Base-by-base conservation (phyloP, 2,888 invertebrate genomes). In the Andrena bicolor region DNA sequence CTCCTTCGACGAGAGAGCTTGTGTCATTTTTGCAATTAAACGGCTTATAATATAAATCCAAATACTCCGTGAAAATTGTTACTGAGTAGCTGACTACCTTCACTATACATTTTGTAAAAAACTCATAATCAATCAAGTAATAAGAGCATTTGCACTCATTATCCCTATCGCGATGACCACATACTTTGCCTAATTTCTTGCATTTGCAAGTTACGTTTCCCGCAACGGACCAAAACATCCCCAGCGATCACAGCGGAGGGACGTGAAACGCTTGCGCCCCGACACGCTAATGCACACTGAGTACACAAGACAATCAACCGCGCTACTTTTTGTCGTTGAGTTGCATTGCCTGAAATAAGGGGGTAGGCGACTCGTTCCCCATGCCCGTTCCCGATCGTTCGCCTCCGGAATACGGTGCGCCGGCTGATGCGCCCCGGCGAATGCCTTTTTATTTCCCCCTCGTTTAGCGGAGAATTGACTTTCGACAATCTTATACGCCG, bases 401-500 rank as follows among this genome's bases (percentile, higher is more conserved):
- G 4, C 8, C n/a, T 10, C 72, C 63, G 64, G 68, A 69, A 68
- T 26, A 66, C 30, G 32, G 20, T 8, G 30, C 56, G 16, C n/a
- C 20, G 32, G 23, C 49, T 8, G 73, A 58, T 20, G 53, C 49
- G 48, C 20, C 63, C 41, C 41, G 41, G 41, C 41, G 56, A 58
- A 28, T 72, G 10, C 53, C 73, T 69, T 78, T 81, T 73, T 76
- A 72, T 78, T 73, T 63, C 49, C 20, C 26, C 32, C 58, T 80
- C 76, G 28, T 56, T 80, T 61, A 66, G 35, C 26, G 35, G 61
- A 16, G 74, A 80, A 86, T 80, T 51, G 74, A 79, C 63, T 80
- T 80, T 72, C 71, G 63, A 80, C 69, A 69, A 63, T 80, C 77
- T 86, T 76, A 75, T n/a, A 48, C 61, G 58, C 41, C 68, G 79